These are phyloP conservation scores for Sphaerophoria taeniata DNA, from an alignment of 2,888 invertebrate species.

Conservation along the genomic window DNA sequence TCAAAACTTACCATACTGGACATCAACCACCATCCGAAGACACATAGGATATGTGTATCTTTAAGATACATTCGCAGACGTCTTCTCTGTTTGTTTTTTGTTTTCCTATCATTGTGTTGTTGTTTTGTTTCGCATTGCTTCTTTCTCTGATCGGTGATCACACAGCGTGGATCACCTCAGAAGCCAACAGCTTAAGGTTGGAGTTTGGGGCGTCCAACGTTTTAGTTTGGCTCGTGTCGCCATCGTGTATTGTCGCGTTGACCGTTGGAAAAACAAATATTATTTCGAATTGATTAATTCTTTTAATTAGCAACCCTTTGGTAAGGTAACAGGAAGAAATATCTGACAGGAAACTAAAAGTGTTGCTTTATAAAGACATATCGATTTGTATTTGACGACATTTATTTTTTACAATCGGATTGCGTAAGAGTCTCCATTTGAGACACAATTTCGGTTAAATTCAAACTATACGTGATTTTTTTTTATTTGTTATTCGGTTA, in stretches of 20 bases:
- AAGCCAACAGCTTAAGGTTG: constrained; percentile 66
- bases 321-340: constrained; percentile 12
- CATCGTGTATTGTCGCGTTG: constrained; percentile 82
- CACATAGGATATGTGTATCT: constrained; percentile 29
- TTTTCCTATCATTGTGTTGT: constrained; percentile 25
- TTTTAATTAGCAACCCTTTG: constrained; percentile 25
- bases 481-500: not conserved
- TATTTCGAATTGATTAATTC: constrained; percentile 30
- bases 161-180: constrained; percentile 43
- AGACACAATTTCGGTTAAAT: not conserved
- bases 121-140: constrained; percentile 20
- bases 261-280: constrained; percentile 37
- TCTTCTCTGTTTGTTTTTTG: constrained; percentile 27
- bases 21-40: not conserved
- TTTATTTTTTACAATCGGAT: constrained; percentile 15
- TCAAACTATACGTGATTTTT: not conserved
- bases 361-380: constrained; percentile 24
- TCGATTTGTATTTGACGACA: constrained; percentile 41
- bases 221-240: constrained; percentile 83
- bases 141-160: constrained; percentile 47
- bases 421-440: constrained; percentile 23
- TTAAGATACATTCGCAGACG: constrained; percentile 22
- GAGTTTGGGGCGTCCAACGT: constrained; percentile 77
- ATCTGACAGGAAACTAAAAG: not conserved
- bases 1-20: constrained; percentile 33